phyloP scores from a whole-genome alignment of 2,113 vertebrate genomes.

The Lates calcarifer region DNA sequence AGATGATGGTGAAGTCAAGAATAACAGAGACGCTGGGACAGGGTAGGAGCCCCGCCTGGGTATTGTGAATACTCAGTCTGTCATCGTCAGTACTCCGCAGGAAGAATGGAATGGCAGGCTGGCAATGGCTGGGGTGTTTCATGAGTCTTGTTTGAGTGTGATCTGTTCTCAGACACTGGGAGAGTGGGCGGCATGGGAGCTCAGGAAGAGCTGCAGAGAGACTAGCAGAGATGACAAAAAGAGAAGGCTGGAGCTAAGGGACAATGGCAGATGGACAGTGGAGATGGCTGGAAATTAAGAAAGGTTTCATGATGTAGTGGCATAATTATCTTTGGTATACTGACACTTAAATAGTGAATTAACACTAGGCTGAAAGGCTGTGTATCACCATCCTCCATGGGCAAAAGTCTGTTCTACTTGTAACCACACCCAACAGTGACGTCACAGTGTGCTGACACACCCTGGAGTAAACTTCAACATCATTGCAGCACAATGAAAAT shows the following conservation, averaged over 20 bases:
- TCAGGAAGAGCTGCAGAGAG: neutral
- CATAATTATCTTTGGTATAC: neutral
- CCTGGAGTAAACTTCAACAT: no score
- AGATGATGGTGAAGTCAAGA: neutral
- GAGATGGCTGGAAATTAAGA: neutral
- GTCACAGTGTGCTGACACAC: no score
- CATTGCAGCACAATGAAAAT: no score
- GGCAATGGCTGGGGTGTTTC: neutral
- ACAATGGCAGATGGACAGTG: neutral
- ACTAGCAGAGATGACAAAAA: neutral
- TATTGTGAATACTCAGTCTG: neutral
- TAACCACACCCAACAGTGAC: no score
- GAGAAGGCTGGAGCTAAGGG: neutral
- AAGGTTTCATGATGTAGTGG: neutral
- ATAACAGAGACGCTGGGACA: neutral
- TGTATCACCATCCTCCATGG: no score
- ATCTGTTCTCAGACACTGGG: neutral
- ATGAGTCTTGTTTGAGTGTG: neutral
- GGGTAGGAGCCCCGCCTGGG: neutral
- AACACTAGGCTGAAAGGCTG: no score
- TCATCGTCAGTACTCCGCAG: neutral
- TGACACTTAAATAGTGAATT: neutral
- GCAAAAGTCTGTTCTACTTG: no score
- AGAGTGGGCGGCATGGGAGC: neutral
- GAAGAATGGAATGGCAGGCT: neutral